Conservation (phyloP, 2,113 vertebrate species). For the Chaetura pelagica region DNA sequence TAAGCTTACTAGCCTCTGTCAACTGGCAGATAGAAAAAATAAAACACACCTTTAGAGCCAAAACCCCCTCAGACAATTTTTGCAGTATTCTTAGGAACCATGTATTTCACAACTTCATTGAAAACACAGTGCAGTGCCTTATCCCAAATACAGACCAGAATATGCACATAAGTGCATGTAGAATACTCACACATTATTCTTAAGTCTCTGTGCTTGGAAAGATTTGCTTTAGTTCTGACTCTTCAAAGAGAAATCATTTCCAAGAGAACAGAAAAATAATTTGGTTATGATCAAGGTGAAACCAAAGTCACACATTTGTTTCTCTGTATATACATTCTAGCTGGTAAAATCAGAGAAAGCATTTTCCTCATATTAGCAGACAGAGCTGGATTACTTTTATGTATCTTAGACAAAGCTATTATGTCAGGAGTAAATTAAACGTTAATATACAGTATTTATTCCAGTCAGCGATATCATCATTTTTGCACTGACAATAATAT, state of each 20-base stretch:
- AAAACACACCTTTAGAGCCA: background rate
- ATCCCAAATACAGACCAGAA: background rate
- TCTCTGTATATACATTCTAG: background rate
- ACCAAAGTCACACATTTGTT: background rate
- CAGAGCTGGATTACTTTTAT: background rate
- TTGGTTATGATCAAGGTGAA: background rate
- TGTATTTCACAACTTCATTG: constrained; percentile 1
- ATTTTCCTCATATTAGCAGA: background rate
- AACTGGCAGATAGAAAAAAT: background rate
- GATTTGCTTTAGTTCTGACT: background rate
- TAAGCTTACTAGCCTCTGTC: constrained; percentile 53
- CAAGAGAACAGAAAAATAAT: background rate
- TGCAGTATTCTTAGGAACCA: background rate
- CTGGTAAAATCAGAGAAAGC: background rate
- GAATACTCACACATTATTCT: background rate
- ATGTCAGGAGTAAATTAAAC: background rate
- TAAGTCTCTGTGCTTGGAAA: background rate
- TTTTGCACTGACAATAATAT: background rate
- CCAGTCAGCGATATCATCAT: background rate
- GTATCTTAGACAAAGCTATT: background rate
- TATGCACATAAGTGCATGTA: background rate
- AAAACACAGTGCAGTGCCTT: background rate
- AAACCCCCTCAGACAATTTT: background rate
- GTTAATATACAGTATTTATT: constrained; percentile 3
- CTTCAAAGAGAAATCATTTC: background rate